Base-by-base conservation (phyloP, 2,797 vertebrate genomes). In the Decapterus maruadsi region DNA sequence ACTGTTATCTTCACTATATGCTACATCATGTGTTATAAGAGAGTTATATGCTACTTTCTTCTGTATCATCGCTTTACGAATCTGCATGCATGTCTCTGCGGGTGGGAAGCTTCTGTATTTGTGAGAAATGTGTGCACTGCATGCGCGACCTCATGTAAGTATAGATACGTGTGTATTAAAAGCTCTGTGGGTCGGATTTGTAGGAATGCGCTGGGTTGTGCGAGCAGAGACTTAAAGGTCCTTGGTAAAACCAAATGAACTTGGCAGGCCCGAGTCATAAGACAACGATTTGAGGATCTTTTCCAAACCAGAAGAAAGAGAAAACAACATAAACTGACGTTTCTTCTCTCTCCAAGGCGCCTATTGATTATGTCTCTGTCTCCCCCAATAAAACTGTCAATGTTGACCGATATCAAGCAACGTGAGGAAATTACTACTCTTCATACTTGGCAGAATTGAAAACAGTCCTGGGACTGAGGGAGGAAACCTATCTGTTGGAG, bases 291-390 rank as follows among this genome's bases (percentile, higher is more conserved):
- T 70, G 51, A 81, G 90, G 88, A 85, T 84, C 81, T 55, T 68
- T 71, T 91, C 90, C 92, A 92, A 93, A 91, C 91, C 90, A 91
- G 87, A 91, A 89, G 80, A 92, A 89, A 85, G 86, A 85, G 83
- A 43, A 80, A 70, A 88, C 82, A 86, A 67, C 75, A 75, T 54
- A 79, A 65, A 59, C 79, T 67, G 78, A 75, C 75, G 90, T 89
- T 89, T 86, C 72, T 88, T 90, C 84, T 86, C 68, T 77, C 83
- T 90, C 86, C 85, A 56, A 89, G 90, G 90, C 86, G 86, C 91
- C 87, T 84, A 93, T 94, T 91, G 89, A 93, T 94, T 91, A 92
- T 88, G 89, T 89, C 91, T 92, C 88, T 90, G 88, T 93, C 91
- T 93, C 80, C 80, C 75, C 70, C 65, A 88, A 93, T 94, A 94